Base-by-base conservation (phyloP, 2,888 invertebrate species). In the Polymixis lichenea region DNA sequence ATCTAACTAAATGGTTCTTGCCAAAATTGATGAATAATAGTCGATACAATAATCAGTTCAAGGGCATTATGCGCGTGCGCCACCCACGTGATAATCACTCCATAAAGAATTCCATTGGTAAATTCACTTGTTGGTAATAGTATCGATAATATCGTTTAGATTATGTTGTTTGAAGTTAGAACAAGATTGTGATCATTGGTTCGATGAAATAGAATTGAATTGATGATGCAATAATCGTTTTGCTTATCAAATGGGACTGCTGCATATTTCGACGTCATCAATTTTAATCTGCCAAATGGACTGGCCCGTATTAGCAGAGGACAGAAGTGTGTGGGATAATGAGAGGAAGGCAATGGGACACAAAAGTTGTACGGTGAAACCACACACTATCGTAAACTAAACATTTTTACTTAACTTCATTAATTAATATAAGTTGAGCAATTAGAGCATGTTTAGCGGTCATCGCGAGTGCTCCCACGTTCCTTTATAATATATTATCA, bases 1-100 rank as follows among this genome's bases (percentile, higher is more conserved):
- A 92, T 92, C 91, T 92, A 86, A 92, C 91, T 92, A 86, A 92
- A 92, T 92, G 87, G 90, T 89, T 79, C 89, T 91, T 89, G 89
- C 91, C 90, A 88, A 92, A 93, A 92, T 90, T 92, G 89, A 93
- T 93, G 91, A 91, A 90, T 92, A 90, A 91, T 91, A 86, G 87
- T 88, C 87, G 86, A 88, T 85, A 85, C 75, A 88, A 85, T 89
- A 91, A 90, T 90, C 89, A 90, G 92, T 91, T 91, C 94, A 94
- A 92, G 93, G 93, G 85, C 86, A 77, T 51, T 22, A 17, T 78
- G 88, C 88, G 91, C 92, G 89, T 89, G 92, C 89, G 87, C 88
- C 90, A 89, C 91, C 91, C 84, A 88, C 90, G 83, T 77, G 71
- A 85, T 82, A 79, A 82, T 82, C 84, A 73, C 77, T 83, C 74